Evolutionary conservation across 2,888 invertebrate genomes (phyloP).

Genomic region (Hofmannophila pseudospretella): DNA sequence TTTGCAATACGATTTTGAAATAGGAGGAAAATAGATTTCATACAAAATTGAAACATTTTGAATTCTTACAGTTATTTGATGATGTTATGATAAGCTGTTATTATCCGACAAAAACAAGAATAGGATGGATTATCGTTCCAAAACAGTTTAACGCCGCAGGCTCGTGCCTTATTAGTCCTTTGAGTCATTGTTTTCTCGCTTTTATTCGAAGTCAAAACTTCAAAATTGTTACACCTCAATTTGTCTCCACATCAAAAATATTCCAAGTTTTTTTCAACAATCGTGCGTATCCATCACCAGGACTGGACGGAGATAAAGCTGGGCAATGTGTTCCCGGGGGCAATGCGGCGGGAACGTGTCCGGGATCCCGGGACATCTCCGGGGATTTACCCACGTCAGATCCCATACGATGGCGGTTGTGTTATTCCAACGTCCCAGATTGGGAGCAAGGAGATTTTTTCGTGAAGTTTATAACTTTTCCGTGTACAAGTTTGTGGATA

Average conservation of each 20-base stretch:
- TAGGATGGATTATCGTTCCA: no score
- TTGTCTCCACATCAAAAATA: background rate
- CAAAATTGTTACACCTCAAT: background rate
- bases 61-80: no score
- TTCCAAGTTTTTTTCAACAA: background rate
- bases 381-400: conserved; percentile 38
- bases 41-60: no score
- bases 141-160: no score
- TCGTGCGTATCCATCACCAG: conserved; percentile 7
- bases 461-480: background rate
- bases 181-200: no score
- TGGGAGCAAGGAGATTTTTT: conserved; percentile 8
- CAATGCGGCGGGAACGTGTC: conserved; percentile 14
- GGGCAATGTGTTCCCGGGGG: conserved; percentile 14
- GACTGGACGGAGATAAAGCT: conserved; percentile 11
- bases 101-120: no score
- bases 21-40: no score
- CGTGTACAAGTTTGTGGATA: background rate
- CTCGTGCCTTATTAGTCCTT: no score
- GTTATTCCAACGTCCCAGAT: conserved; percentile 12
- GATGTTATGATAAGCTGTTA: no score
- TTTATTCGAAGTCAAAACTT: no score
- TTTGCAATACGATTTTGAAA: no score
- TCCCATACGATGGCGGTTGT: conserved; percentile 25
- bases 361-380: conserved; percentile 21